A percentile compares a stretch with the other conserved stretches of the same genome.
Conservation (phyloP, 2,113 vertebrate species). For the Gadus chalcogrammus region DNA sequence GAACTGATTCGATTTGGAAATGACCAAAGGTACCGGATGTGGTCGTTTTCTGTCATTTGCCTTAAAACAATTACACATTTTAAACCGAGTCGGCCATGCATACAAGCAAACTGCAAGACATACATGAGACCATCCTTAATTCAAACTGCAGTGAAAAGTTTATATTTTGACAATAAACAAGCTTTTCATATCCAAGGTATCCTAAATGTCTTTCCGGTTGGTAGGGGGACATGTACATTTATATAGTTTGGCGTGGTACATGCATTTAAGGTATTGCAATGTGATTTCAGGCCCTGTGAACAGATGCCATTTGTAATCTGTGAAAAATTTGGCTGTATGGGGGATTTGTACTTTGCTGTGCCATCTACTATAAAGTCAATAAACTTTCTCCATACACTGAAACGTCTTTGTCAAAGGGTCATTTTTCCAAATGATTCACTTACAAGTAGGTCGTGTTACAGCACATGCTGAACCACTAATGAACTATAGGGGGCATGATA, state of each 20-base stretch:
- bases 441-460: no score
- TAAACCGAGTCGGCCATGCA: background rate
- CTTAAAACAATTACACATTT: slow-evolving; percentile 30
- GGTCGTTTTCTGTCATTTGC: slow-evolving; percentile 26
- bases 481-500: no score
- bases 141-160: slow-evolving; percentile 16
- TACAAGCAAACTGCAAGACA: slow-evolving; percentile 13
- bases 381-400: slow-evolving; percentile 55
- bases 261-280: slow-evolving; percentile 25
- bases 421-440: background rate
- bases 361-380: slow-evolving; percentile 49
- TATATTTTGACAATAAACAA: slow-evolving; percentile 34
- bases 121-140: slow-evolving; percentile 13
- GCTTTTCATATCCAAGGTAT: slow-evolving; percentile 19
- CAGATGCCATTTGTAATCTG: slow-evolving; percentile 42
- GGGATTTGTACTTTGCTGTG: slow-evolving; percentile 50
- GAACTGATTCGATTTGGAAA: slow-evolving; percentile 2
- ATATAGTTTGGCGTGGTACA: slow-evolving; percentile 18
- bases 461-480: no score
- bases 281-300: slow-evolving; percentile 1
- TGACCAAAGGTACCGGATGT: slow-evolving; percentile 28
- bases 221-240: slow-evolving; percentile 23
- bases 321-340: slow-evolving; percentile 24
- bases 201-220: slow-evolving; percentile 13
- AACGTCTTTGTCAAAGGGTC: background rate